A percentile compares a stretch with the other conserved stretches of the same genome.
These are phyloP conservation scores for Oreocharis arfaki DNA, from an alignment of 2,113 vertebrate species.

Conservation along the genomic window DNA sequence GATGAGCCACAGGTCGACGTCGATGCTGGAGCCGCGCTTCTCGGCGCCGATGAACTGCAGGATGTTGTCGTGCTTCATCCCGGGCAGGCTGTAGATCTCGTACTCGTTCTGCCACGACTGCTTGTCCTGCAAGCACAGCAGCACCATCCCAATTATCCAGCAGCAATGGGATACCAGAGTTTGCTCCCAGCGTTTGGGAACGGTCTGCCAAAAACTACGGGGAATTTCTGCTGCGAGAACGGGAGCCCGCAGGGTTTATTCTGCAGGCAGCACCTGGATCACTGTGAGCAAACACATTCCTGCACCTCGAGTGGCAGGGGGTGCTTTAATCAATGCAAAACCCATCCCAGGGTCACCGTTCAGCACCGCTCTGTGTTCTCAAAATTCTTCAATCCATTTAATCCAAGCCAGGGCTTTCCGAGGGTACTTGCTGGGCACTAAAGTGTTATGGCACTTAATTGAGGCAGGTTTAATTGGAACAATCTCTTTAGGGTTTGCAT, in stretches of 20 bases:
- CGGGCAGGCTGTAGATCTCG: conserved; percentile 91
- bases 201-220: fast-evolving
- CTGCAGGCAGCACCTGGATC: no score
- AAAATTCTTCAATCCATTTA: neutral
- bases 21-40: conserved; percentile 91
- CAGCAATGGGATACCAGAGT: fast-evolving
- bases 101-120: conserved; percentile 99
- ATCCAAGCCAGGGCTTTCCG: fast-evolving
- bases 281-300: neutral
- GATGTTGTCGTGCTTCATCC: conserved; percentile 98
- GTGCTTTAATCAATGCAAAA: neutral
- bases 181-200: neutral
- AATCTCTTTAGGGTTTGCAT: neutral
- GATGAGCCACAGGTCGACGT: conserved; percentile 96
- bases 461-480: neutral
- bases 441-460: neutral
- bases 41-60: conserved; percentile 94
- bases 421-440: neutral
- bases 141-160: fast-evolving
- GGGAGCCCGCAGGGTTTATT: neutral
- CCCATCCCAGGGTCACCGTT: fast-evolving
- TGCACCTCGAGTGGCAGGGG: neutral
- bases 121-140: conserved; percentile 80
- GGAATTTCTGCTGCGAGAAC: neutral
- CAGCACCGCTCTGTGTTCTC: neutral